Evolutionary conservation across 2,113 vertebrate genomes (phyloP).

Genomic region (Dryoscopus gambensis): DNA sequence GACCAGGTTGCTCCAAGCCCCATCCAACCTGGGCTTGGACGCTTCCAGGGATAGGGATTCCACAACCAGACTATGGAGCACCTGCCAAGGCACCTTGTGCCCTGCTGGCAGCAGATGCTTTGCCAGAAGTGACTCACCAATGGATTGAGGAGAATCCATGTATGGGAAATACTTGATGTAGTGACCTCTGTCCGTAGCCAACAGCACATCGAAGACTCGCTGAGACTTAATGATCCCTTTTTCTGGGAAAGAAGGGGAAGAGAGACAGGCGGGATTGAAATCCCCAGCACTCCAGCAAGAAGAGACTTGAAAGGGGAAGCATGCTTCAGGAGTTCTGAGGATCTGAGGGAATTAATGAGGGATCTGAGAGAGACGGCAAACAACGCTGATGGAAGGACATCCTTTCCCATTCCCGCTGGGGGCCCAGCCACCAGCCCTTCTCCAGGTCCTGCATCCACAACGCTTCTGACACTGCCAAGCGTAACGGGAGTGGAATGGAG

Average conservation of each 20-base stretch:
- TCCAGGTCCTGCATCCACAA: neutral
- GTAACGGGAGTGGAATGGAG: accelerated
- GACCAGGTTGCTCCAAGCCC: neutral
- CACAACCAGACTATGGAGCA: neutral
- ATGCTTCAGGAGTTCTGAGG: too few species aligned
- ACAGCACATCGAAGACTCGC: conserved; percentile 79
- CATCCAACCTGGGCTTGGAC: neutral
- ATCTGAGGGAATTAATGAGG: neutral
- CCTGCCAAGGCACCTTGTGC: neutral
- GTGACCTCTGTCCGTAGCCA: conserved; percentile 84
- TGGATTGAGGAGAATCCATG: conserved; percentile 87
- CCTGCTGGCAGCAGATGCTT: neutral
- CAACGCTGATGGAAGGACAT: neutral
- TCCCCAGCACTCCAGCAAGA: neutral
- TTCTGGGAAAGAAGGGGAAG: conserved; percentile 67
- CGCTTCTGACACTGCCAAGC: accelerated
- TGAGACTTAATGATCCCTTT: conserved; percentile 85
- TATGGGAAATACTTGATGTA: conserved; percentile 84
- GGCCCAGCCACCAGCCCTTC: neutral
- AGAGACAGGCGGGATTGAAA: neutral
- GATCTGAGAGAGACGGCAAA: neutral
- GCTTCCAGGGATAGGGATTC: neutral
- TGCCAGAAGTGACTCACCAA: conserved; percentile 69
- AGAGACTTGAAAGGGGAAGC: too few species aligned
- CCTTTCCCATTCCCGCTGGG: neutral